These are phyloP conservation scores for Clarias gariepinus DNA, from an alignment of 2,113 vertebrate species.

Conservation along the genomic window DNA sequence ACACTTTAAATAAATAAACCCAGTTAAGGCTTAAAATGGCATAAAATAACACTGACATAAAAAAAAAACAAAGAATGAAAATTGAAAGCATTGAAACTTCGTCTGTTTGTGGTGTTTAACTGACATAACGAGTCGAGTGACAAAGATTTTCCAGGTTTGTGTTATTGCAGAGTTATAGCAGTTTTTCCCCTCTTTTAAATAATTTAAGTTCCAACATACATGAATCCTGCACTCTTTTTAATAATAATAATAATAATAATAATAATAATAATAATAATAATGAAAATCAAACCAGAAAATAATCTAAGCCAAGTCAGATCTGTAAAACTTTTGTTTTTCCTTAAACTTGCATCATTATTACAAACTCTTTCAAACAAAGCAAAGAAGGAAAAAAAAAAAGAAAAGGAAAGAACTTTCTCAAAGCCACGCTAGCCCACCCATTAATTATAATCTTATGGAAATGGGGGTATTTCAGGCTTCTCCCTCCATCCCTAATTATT, in stretches of 20 bases:
- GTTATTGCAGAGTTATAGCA: background rate
- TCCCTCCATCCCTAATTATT: constrained; percentile 99
- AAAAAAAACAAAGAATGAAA: too few species aligned
- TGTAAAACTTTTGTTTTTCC: background rate
- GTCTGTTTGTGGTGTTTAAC: background rate
- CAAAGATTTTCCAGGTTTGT: background rate
- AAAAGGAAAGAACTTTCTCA: constrained; percentile 52
- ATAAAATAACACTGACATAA: background rate
- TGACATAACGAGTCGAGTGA: background rate
- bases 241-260: background rate
- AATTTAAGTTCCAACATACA: constrained; percentile 70
- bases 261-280: background rate
- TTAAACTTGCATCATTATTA: constrained; percentile 31
- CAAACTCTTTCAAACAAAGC: constrained; percentile 36
- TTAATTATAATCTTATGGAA: constrained; percentile 99
- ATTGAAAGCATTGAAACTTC: too few species aligned
- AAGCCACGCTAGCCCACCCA: constrained; percentile 86
- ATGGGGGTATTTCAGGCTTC: constrained; percentile 92
- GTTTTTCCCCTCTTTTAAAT: constrained; percentile 54
- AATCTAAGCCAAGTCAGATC: background rate
- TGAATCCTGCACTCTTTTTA: background rate
- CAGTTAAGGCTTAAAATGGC: background rate
- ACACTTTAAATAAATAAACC: too few species aligned
- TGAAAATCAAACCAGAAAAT: background rate
- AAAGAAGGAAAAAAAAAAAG: background rate